phyloP scores from a whole-genome alignment of 2,797 vertebrate species.

The Acipenser oxyrinchus region DNA sequence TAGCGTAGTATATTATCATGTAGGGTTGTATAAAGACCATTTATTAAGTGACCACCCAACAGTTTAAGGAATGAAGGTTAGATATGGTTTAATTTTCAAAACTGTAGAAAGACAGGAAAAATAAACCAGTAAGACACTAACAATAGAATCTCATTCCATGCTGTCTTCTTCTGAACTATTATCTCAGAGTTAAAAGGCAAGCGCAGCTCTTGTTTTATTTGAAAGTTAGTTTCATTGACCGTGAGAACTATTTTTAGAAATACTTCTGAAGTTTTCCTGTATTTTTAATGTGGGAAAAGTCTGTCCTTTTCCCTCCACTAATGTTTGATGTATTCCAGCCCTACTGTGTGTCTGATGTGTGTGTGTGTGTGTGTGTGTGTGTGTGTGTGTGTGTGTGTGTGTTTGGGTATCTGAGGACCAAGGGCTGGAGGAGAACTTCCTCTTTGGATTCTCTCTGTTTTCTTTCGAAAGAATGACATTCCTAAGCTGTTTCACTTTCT shows the following conservation, averaged over 20 bases:
- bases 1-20: too few relatives aligned
- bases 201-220: slow-evolving; percentile 25
- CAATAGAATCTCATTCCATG: neutral
- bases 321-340: slow-evolving; percentile 83
- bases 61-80: too few relatives aligned
- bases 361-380: slow-evolving; percentile 44
- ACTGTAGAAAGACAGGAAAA: too few relatives aligned
- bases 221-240: slow-evolving; percentile 69
- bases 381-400: too few relatives aligned
- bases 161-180: neutral
- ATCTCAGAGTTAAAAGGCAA: slow-evolving; percentile 7
- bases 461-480: slow-evolving; percentile 99
- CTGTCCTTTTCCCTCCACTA: slow-evolving; percentile 80
- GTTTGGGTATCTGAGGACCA: slow-evolving; percentile 77
- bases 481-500: slow-evolving; percentile 97
- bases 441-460: slow-evolving; percentile 96
- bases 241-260: slow-evolving; percentile 89
- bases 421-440: slow-evolving; percentile 94
- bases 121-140: too few relatives aligned
- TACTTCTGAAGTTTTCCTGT: slow-evolving; percentile 91
- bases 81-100: too few relatives aligned
- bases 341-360: slow-evolving; percentile 52
- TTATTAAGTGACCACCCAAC: too few relatives aligned
- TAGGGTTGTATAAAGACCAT: too few relatives aligned
- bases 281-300: slow-evolving; percentile 99